Evolutionary conservation across 1,140 invertebrate genomes (phyloP), one percentile per base, ranked within the genome.

Genomic region (Trichogramma pretiosum): DNA sequence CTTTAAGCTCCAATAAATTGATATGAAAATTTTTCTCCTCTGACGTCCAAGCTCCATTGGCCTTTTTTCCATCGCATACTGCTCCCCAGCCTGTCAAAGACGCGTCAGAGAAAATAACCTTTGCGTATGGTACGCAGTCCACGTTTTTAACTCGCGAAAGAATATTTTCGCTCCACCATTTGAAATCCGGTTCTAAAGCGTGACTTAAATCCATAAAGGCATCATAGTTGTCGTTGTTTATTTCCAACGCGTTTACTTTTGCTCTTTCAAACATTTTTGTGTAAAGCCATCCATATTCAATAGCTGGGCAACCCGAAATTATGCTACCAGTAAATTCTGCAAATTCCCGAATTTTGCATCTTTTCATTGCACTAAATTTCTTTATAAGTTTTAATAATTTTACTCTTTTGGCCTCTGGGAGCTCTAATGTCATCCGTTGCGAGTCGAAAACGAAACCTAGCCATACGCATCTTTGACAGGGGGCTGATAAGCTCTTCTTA

Each of bases 221-320:
- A n/a, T n/a, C n/a, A n/a, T n/a, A n/a, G n/a, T n/a, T n/a, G n/a
- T n/a, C n/a, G n/a, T n/a, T n/a, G n/a, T n/a, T n/a, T n/a, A n/a
- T n/a, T 38, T 38, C 19, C 21, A 38, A 16, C 9, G 36, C 36
- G 9, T 19, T 10, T 4, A 38, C 9, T 9, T 38, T 38, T 8
- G 18, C 7, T 38, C 11, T 19, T 38, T 17, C 14, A 38, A 38
- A 38, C 18, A 19, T 38, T 16, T 21, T 38, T 38, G 19, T 19
- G n/a, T 38, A 38, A 19, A 38, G 36, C 36, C 8, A n/a, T 8
- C 36, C 21, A 38, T 38, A 38, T 38, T 21, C 19, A 38, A 38
- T 38, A 9, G 36, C 36, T 10, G n/a, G 8, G 7, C 16, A 38
- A n/a, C 16, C 8, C 18, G 19, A 8, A 13, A 19, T 38, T 21